Evolutionary conservation across 2,797 vertebrate species (phyloP).

Genomic region (Peromyscus melanophrys): DNA sequence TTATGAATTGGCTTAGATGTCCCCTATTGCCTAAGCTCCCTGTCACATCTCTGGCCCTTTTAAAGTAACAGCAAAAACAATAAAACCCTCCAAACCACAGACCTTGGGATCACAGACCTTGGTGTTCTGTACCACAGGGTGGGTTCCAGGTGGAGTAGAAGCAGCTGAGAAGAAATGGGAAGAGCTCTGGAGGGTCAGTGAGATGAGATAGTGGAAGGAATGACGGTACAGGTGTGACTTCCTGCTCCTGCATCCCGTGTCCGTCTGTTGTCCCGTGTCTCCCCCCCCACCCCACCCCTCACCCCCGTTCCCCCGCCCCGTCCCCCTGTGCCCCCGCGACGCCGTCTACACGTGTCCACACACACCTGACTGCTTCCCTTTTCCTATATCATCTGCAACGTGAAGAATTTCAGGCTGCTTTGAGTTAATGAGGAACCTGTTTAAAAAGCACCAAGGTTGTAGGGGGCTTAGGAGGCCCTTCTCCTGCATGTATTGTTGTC

Average conservation of each 20-base stretch:
- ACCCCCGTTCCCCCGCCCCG: no score
- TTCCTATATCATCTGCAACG: neutral
- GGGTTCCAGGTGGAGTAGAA: neutral
- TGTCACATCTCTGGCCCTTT: neutral
- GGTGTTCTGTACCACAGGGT: fast-evolving
- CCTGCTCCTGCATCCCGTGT: neutral
- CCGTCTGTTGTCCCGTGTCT: no score
- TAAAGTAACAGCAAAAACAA: neutral
- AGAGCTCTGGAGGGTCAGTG: neutral
- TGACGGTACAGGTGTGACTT: neutral
- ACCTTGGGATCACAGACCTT: neutral
- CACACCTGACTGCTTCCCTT: neutral
- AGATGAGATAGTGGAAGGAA: fast-evolving
- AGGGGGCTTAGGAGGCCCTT: neutral
- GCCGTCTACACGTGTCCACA: neutral
- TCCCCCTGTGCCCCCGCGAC: no score
- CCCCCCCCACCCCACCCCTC: no score
- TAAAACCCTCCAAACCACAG: neutral
- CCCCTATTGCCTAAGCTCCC: neutral
- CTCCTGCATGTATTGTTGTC: neutral
- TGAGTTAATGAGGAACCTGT: constrained; percentile 30
- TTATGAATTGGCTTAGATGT: neutral
- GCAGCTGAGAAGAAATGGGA: neutral
- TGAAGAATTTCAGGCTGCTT: constrained; percentile 49
- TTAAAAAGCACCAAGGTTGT: constrained; percentile 53